These are phyloP conservation scores for Linyphia triangularis DNA, from an alignment of 2,888 invertebrate genomes.

Conservation along the genomic window DNA sequence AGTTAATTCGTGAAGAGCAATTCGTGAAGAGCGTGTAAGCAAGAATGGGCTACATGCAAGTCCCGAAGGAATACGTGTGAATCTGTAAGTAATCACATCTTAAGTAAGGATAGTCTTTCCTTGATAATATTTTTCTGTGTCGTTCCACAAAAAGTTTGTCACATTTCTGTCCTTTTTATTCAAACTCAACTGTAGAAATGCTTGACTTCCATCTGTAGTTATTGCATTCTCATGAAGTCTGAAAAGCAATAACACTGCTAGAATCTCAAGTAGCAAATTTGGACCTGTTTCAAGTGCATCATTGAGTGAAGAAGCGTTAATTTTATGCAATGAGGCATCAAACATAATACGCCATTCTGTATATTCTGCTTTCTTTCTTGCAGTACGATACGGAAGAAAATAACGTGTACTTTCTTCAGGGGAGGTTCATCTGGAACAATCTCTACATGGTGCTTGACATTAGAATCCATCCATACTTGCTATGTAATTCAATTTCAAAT, in stretches of 20 bases:
- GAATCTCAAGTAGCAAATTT: background rate
- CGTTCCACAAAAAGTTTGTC: background rate
- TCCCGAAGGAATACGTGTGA: background rate
- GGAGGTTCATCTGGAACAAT: background rate
- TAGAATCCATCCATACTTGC: background rate
- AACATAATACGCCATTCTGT: background rate
- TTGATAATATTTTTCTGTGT: background rate
- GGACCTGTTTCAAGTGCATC: background rate
- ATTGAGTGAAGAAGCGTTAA: background rate
- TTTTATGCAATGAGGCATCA: background rate
- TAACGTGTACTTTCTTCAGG: background rate
- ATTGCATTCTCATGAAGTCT: background rate
- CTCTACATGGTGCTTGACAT: background rate
- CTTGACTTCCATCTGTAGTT: background rate
- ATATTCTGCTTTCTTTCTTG: background rate
- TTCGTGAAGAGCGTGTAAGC: too few species aligned
- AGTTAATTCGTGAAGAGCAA: slow-evolving; percentile 1
- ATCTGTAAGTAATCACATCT: background rate
- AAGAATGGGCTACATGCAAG: too few species aligned
- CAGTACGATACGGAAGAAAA: background rate
- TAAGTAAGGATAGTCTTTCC: background rate
- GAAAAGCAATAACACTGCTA: background rate
- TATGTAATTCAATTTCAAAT: too few species aligned
- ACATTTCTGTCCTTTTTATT: too few species aligned
- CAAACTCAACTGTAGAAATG: background rate